phyloP scores from a whole-genome alignment of 2,888 invertebrate species.

The Acanthococcus lagerstroemiae region DNA sequence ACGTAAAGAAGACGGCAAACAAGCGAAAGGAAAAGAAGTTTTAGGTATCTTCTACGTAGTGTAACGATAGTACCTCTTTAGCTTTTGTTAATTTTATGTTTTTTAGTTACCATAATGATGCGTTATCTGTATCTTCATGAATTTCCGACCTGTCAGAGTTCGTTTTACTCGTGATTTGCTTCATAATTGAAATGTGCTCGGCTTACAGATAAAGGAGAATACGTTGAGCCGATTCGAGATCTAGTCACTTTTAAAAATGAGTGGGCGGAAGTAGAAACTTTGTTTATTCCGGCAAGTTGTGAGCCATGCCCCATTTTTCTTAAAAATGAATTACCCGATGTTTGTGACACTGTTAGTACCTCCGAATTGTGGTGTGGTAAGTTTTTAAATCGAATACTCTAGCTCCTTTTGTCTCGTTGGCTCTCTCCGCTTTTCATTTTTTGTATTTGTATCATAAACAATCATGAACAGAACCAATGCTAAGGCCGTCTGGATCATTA shows the following conservation, averaged over 20 bases:
- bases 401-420: background rate
- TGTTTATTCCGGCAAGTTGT: conserved; percentile 42
- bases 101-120: too few species aligned
- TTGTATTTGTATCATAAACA: background rate
- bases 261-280: conserved; percentile 80
- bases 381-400: background rate
- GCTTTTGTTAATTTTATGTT: too few species aligned
- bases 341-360: background rate
- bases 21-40: conserved; percentile 27
- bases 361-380: conserved; percentile 2
- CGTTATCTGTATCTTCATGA: too few species aligned
- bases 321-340: conserved; percentile 31
- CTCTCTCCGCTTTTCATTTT: background rate
- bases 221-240: conserved; percentile 43
- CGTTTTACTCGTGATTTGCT: too few species aligned
- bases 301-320: conserved; percentile 33
- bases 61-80: too few species aligned
- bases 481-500: too few species aligned
- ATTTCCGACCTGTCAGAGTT: too few species aligned
- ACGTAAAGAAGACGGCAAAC: conserved; percentile 4
- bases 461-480: too few species aligned
- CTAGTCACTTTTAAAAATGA: conserved; percentile 77
- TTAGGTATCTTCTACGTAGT: too few species aligned
- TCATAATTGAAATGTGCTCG: too few species aligned
- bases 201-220: conserved; percentile 27